Percentiles rank a stretch among this genome's conserved stretches.
Evolutionary conservation across 2,113 vertebrate genomes (phyloP).

Genomic region (Sakesphorus luctuosus): DNA sequence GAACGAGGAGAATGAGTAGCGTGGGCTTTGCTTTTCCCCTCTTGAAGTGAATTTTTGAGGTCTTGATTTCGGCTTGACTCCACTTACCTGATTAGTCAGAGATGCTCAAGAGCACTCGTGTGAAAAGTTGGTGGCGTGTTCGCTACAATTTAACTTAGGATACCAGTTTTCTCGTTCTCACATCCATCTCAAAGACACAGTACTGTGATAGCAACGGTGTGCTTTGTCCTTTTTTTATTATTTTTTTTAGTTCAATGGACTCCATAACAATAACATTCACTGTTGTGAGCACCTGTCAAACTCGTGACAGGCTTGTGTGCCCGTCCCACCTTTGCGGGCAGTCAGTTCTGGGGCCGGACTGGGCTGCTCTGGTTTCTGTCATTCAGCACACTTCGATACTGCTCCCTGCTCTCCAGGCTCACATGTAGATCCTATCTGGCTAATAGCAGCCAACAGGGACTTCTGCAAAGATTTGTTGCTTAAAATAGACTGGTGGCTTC

Average conservation of each 20-base stretch:
- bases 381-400: background rate
- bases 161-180: background rate
- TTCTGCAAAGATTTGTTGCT: background rate
- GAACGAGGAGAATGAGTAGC: background rate
- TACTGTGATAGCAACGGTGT: background rate
- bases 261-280: background rate
- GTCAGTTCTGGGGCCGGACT: background rate
- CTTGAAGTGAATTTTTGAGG: conserved; percentile 23
- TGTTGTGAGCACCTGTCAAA: background rate
- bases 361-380: conserved; percentile 39
- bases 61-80: conserved; percentile 8
- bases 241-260: background rate
- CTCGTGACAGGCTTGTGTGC: background rate
- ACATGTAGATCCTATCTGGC: background rate
- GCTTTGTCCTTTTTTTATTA: background rate
- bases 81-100: background rate
- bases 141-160: background rate
- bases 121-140: background rate
- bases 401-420: background rate
- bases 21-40: background rate
- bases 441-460: conserved; percentile 13
- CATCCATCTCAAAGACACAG: background rate
- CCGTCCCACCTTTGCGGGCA: background rate
- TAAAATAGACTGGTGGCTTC: conserved; percentile 40
- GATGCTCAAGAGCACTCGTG: background rate